Conservation (phyloP, 2,888 invertebrate genomes). For the Pyrgus malvae region DNA sequence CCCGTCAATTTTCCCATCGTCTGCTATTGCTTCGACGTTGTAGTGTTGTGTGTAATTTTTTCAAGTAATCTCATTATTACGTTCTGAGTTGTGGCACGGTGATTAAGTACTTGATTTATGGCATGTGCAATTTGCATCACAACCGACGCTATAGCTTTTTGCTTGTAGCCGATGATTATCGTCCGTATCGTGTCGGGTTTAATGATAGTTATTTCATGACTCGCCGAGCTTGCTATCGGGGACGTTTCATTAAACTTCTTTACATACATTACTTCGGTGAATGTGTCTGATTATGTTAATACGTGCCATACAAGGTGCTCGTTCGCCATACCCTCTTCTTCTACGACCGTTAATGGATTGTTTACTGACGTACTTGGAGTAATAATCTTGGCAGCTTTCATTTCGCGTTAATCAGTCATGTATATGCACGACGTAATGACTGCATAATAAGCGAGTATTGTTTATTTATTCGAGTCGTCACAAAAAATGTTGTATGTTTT, state of each 20-base stretch:
- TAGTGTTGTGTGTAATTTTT: slow-evolving; percentile 62
- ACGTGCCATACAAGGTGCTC: slow-evolving; percentile 55
- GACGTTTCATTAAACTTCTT: slow-evolving; percentile 78
- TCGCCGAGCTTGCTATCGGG: slow-evolving; percentile 70
- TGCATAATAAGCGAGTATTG: slow-evolving; percentile 32
- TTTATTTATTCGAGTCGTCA: slow-evolving; percentile 23
- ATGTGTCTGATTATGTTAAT: slow-evolving; percentile 79
- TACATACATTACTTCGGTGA: slow-evolving; percentile 75
- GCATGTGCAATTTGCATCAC: slow-evolving; percentile 78
- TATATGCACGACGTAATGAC: slow-evolving; percentile 39
- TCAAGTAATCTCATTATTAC: slow-evolving; percentile 78
- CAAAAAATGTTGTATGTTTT: slow-evolving; percentile 38
- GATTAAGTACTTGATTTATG: slow-evolving; percentile 80
- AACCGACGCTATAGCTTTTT: slow-evolving; percentile 74
- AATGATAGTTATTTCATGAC: slow-evolving; percentile 80
- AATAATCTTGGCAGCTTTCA: slow-evolving; percentile 44
- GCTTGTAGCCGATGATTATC: slow-evolving; percentile 75
- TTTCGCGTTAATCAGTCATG: slow-evolving; percentile 45
- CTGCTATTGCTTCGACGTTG: slow-evolving; percentile 45
- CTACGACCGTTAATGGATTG: slow-evolving; percentile 69
- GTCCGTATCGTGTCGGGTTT: slow-evolving; percentile 78
- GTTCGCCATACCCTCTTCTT: slow-evolving; percentile 57
- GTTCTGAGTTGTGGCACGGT: slow-evolving; percentile 63
- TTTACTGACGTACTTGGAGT: slow-evolving; percentile 52
- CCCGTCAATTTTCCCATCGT: slow-evolving; percentile 52